These are phyloP conservation scores for Scolopax bukidnonensis DNA, from an alignment of 2,797 vertebrate species.

Conservation along the genomic window DNA sequence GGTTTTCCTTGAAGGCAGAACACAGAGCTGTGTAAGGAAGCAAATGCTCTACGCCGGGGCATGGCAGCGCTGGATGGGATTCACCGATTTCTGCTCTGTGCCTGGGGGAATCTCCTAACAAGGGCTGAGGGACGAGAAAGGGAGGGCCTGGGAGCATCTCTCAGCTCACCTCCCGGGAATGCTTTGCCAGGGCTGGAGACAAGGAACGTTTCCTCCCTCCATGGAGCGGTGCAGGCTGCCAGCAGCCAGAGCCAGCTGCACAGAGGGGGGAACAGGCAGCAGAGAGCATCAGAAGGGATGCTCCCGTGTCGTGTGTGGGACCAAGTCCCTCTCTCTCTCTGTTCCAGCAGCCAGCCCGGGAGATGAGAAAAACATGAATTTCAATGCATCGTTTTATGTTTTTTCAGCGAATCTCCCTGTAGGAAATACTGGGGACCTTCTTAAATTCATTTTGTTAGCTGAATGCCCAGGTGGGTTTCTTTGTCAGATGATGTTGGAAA, in stretches of 20 bases:
- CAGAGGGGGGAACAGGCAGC: neutral
- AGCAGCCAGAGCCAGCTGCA: neutral
- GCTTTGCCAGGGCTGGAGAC: neutral
- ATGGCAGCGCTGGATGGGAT: neutral
- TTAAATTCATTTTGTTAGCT: neutral
- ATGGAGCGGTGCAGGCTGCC: neutral
- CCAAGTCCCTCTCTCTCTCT: neutral
- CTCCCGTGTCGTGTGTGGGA: neutral
- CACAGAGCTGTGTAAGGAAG: neutral
- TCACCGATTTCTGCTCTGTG: neutral
- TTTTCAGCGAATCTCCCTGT: neutral
- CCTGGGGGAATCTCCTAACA: neutral
- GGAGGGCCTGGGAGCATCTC: neutral
- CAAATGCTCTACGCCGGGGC: rapidly evolving
- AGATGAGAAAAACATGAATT: neutral
- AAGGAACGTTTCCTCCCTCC: neutral
- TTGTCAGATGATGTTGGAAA: neutral
- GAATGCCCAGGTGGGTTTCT: neutral
- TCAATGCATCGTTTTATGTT: neutral
- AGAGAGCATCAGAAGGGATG: neutral
- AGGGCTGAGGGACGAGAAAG: neutral
- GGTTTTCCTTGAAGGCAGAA: neutral
- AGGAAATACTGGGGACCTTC: neutral
- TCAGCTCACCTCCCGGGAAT: neutral
- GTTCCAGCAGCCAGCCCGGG: neutral